These are phyloP conservation scores for Drosophila bocqueti DNA, from an alignment of 1,140 invertebrate genomes.

Conservation along the genomic window DNA sequence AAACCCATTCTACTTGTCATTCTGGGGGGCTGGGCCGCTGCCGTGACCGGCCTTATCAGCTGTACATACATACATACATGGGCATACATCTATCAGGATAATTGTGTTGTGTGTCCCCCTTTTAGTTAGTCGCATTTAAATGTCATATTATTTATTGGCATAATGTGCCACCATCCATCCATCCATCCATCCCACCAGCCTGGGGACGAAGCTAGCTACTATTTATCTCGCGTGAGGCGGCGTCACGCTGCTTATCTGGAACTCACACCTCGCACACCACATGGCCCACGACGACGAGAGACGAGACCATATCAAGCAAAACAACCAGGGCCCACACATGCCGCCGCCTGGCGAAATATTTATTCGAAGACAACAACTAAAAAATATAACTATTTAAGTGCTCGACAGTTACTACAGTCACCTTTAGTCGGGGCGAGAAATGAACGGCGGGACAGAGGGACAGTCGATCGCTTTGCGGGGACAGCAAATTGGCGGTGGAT, in stretches of 20 bases:
- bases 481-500: slow-evolving; percentile 23
- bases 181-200: not conserved
- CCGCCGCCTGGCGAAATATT: slow-evolving; percentile 9
- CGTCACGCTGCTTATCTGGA: slow-evolving; percentile 75
- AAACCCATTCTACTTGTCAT: slow-evolving; percentile 13
- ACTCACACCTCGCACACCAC: slow-evolving; percentile 50
- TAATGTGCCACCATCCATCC: slow-evolving; percentile 4
- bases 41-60: slow-evolving; percentile 28
- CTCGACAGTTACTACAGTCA: slow-evolving; percentile 12
- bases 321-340: slow-evolving; percentile 32
- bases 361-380: slow-evolving; percentile 6
- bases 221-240: slow-evolving; percentile 75
- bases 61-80: slow-evolving; percentile 3
- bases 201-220: slow-evolving; percentile 18
- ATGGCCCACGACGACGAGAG: not conserved
- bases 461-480: slow-evolving; percentile 6
- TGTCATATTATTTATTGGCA: slow-evolving; percentile 60
- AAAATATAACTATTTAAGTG: slow-evolving; percentile 40
- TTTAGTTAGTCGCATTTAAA: slow-evolving; percentile 36
- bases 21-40: slow-evolving; percentile 28
- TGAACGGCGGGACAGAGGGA: not conserved
- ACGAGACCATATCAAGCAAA: slow-evolving; percentile 50
- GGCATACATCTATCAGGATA: slow-evolving; percentile 23
- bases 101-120: slow-evolving; percentile 3
- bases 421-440: slow-evolving; percentile 1